phyloP scores from a whole-genome alignment of 2,888 invertebrate genomes.

The Anorthoa munda region DNA sequence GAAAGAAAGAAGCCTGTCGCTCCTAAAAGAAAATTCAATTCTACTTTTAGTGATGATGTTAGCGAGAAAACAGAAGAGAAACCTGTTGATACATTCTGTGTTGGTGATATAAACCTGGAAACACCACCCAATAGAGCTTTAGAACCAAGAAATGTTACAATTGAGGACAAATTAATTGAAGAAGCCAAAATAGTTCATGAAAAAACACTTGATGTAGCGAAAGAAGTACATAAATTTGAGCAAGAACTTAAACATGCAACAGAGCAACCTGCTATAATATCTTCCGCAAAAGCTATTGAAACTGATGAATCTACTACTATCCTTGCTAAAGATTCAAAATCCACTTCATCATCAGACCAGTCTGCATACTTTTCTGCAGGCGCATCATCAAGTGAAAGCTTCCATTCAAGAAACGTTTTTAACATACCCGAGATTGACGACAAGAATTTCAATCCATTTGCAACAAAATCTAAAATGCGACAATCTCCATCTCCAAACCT shows the following conservation, averaged over 20 bases:
- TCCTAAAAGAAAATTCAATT: slow-evolving; percentile 74
- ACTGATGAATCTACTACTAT: slow-evolving; percentile 19
- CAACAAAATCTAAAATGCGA: slow-evolving; percentile 79
- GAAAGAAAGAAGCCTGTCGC: slow-evolving; percentile 70
- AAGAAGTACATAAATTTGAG: slow-evolving; percentile 38
- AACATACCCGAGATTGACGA: slow-evolving; percentile 86
- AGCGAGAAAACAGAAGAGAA: slow-evolving; percentile 37
- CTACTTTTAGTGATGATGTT: slow-evolving; percentile 63
- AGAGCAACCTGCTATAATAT: slow-evolving; percentile 31
- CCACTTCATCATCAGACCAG: slow-evolving; percentile 77
- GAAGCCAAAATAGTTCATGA: slow-evolving; percentile 22
- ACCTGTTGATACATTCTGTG: slow-evolving; percentile 17
- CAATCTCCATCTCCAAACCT: slow-evolving; percentile 71
- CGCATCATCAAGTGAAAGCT: slow-evolving; percentile 74
- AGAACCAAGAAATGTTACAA: slow-evolving; percentile 34
- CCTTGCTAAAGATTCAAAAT: slow-evolving; percentile 63
- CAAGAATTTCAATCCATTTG: slow-evolving; percentile 81
- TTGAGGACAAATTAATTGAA: slow-evolving; percentile 38
- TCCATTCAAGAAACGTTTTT: slow-evolving; percentile 79
- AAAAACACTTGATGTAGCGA: slow-evolving; percentile 18
- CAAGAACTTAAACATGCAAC: slow-evolving; percentile 34
- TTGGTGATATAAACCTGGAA: slow-evolving; percentile 29
- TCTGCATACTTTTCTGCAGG: slow-evolving; percentile 76
- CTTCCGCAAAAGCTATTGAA: slow-evolving; percentile 19
- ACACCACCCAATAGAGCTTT: slow-evolving; percentile 32